phyloP scores from a whole-genome alignment of 2,888 invertebrate species.

The Pachliopta kotzebuea region DNA sequence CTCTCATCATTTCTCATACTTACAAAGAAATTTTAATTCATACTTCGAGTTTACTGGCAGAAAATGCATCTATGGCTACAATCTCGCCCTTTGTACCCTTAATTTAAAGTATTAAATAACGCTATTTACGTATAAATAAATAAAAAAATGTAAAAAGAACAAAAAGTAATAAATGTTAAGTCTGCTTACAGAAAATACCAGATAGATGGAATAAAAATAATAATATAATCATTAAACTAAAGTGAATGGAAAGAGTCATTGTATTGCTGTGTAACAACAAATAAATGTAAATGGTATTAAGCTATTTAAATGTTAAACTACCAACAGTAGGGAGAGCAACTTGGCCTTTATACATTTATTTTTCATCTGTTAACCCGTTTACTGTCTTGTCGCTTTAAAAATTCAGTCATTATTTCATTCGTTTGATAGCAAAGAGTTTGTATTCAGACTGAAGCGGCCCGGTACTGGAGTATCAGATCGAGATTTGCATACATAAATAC shows the following conservation, averaged over 20 bases:
- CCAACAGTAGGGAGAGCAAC: not conserved
- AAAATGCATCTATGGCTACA: no score
- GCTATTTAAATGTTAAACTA: slow-evolving; percentile 2
- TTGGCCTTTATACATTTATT: slow-evolving; percentile 28
- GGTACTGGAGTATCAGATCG: slow-evolving; percentile 23
- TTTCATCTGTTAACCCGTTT: slow-evolving; percentile 24
- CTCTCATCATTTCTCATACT: no score
- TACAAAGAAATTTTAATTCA: no score
- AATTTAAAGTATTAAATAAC: no score
- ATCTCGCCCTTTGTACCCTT: no score
- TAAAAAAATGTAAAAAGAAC: no score
- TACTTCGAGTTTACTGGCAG: no score
- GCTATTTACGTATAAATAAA: no score
- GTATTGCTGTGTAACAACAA: not conserved
- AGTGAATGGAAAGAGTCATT: not conserved
- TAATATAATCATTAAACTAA: not conserved
- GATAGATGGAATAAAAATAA: not conserved
- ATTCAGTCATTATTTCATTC: slow-evolving; percentile 25
- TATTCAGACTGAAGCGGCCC: slow-evolving; percentile 16
- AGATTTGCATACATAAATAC: slow-evolving; percentile 26
- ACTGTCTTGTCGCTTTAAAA: slow-evolving; percentile 24
- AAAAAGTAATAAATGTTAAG: no score
- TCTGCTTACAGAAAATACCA: no score
- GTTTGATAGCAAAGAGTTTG: slow-evolving; percentile 10
- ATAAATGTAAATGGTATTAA: not conserved